Conservation (phyloP, 2,797 vertebrate genomes). For the Phataginus tricuspis region DNA sequence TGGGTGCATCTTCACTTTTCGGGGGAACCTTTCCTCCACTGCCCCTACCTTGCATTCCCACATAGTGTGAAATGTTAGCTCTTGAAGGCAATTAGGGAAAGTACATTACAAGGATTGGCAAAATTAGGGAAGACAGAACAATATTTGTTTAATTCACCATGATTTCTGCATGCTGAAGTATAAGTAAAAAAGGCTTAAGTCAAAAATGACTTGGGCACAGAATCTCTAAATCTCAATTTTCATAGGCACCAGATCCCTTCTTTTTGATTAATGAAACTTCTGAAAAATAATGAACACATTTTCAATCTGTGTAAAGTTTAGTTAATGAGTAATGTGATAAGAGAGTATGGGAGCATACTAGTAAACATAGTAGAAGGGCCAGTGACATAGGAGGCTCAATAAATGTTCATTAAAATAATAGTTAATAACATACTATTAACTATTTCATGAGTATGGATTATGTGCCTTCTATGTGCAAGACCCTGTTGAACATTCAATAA, state of each 20-base stretch:
- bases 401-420: conserved; percentile 35
- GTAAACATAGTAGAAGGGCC: neutral
- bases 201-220: neutral
- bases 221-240: conserved; percentile 17
- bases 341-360: neutral
- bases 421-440: conserved; percentile 26
- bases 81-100: neutral
- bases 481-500: neutral
- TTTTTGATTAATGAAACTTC: neutral
- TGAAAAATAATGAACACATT: neutral
- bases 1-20: neutral
- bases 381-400: neutral
- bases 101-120: neutral
- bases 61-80: neutral
- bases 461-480: neutral
- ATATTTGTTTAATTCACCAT: neutral
- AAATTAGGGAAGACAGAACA: conserved; percentile 30
- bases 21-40: neutral
- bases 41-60: neutral
- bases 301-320: neutral
- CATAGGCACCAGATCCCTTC: neutral
- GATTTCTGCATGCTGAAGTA: neutral
- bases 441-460: neutral
- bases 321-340: conserved; percentile 1
- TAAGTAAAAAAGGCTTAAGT: conserved; percentile 3